These are phyloP conservation scores for Cosmia trapezina DNA, from an alignment of 2,888 invertebrate genomes.

Conservation along the genomic window DNA sequence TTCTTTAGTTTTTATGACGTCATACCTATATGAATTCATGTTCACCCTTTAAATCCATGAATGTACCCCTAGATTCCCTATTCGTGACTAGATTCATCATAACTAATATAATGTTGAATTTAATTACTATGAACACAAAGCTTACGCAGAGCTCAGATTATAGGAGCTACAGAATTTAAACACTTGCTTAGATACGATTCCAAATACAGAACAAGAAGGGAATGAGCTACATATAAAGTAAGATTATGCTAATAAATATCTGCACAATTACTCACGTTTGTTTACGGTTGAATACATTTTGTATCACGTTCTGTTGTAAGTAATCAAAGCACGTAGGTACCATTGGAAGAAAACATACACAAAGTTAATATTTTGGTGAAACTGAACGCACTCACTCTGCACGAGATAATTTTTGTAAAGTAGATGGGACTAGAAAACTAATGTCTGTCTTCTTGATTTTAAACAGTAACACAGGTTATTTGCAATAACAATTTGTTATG, in stretches of 20 bases:
- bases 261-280: slow-evolving; percentile 76
- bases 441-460: slow-evolving; percentile 38
- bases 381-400: slow-evolving; percentile 38
- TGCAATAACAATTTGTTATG: slow-evolving; percentile 55
- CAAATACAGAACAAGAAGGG: slow-evolving; percentile 71
- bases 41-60: slow-evolving; percentile 8
- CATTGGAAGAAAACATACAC: slow-evolving; percentile 61
- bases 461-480: slow-evolving; percentile 46
- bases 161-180: slow-evolving; percentile 54
- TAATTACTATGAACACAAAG: slow-evolving; percentile 36
- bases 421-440: slow-evolving; percentile 36
- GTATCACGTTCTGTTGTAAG: slow-evolving; percentile 71
- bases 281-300: slow-evolving; percentile 74
- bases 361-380: slow-evolving; percentile 59
- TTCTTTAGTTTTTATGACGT: slow-evolving; percentile 28
- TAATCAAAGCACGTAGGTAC: slow-evolving; percentile 70
- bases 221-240: slow-evolving; percentile 71
- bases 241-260: slow-evolving; percentile 72
- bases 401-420: slow-evolving; percentile 34
- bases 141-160: slow-evolving; percentile 10
- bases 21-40: background rate
- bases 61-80: background rate
- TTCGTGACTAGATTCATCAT: slow-evolving; percentile 34
- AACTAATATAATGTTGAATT: slow-evolving; percentile 31
- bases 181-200: slow-evolving; percentile 62